Base-by-base conservation (phyloP, 2,113 vertebrate species). In the Anarhynchus alexandrinus region DNA sequence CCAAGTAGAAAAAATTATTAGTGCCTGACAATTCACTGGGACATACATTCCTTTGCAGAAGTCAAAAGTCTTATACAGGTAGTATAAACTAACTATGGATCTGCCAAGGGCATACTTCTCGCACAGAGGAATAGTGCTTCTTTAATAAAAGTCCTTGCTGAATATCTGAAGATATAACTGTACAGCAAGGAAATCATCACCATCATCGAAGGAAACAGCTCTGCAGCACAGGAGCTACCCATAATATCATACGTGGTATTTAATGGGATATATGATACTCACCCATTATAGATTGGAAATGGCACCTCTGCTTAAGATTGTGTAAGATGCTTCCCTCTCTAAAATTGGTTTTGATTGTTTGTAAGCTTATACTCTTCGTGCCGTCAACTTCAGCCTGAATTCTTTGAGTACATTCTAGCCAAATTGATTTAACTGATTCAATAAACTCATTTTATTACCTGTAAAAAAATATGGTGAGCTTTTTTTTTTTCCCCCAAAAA, bases 201-300 rank as follows among this genome's bases (percentile, higher is more conserved):
- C 27, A 30, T 73, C 30, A 29, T 62, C 57, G 47, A 52, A 80
- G 52, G 30, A 77, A 84, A 83, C 10, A 66, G 34, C 18, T 72
- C 58, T 40, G 16, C 36, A 51, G 36, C 0, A 0, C 12, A 57
- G 21, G 36, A 90, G 6, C 18, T 57, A 67, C 10, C 10, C 30
- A 8, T 18, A 74, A 21, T 55, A 42, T 42, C 16, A n/a, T 51
- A 64, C 0, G 0, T 61, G 19, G 5, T 13, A 49, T 91, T 89
- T 77, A 58, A 15, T 27, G 10, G 49, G 20, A 23, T 61, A 19
- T 34, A 12, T 25, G 7, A 22, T 71, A 70, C 62, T 66, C 18
- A 45, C 45, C 38, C 34, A 11, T 54, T 79, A 26, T 15, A 45
- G 49, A 15, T 3, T 62, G 15, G 51, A 22, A 95, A 49, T 54